Evolutionary conservation across 2,113 vertebrate genomes (phyloP).

Genomic region (Glaucomys volans): DNA sequence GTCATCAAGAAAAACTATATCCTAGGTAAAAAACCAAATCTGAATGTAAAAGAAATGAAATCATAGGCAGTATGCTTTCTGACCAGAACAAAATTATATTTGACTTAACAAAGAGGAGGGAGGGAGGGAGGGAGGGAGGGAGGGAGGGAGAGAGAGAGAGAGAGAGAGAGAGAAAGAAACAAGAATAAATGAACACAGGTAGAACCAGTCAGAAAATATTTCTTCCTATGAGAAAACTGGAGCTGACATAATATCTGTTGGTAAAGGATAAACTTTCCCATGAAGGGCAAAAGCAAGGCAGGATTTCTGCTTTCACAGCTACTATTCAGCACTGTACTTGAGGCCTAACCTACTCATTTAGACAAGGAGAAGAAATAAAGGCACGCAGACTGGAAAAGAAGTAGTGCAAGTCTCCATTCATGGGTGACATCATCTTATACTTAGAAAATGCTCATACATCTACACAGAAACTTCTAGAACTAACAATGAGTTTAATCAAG

Average conservation of each 20-base stretch:
- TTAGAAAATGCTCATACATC: not conserved
- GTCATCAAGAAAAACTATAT: not conserved
- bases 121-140: no score
- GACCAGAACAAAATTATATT: not conserved
- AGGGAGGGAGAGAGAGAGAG: no score
- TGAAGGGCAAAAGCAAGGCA: not conserved
- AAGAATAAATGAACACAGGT: no score
- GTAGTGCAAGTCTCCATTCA: not conserved
- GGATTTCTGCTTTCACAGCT: not conserved
- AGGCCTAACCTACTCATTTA: not conserved
- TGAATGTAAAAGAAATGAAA: not conserved
- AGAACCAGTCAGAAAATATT: no score
- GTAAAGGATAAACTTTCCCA: not conserved
- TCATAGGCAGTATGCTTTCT: not conserved
- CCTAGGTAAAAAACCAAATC: not conserved
- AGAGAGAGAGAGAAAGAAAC: no score
- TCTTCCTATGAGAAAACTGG: not conserved
- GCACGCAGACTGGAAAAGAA: not conserved
- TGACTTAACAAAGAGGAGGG: not conserved
- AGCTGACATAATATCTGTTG: not conserved
- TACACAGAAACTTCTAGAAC: constrained; percentile 14
- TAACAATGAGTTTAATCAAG: not conserved
- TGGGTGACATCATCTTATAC: not conserved
- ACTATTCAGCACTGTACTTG: not conserved
- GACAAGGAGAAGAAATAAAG: not conserved